A percentile compares a stretch with the other conserved stretches of the same genome.
These are phyloP conservation scores for Asarcornis scutulata DNA, from an alignment of 2,113 vertebrate species.

Conservation along the genomic window DNA sequence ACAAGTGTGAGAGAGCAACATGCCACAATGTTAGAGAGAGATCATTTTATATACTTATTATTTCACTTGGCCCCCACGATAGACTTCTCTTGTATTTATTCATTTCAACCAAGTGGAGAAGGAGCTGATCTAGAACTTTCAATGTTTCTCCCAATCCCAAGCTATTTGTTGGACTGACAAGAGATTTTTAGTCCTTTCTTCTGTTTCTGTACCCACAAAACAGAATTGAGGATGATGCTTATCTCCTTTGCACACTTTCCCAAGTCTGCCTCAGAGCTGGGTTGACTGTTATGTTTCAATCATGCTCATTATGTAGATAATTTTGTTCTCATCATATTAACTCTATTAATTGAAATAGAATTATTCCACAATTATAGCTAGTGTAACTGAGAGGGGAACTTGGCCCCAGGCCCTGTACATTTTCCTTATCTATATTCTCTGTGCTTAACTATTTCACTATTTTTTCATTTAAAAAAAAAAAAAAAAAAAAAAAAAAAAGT, in stretches of 20 bases:
- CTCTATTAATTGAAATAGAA: conserved; percentile 53
- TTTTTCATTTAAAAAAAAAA: conserved; percentile 8
- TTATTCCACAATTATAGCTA: conserved; percentile 27
- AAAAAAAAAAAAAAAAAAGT: background rate
- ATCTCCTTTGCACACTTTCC: background rate
- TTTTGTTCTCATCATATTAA: conserved; percentile 26
- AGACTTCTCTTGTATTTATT: background rate
- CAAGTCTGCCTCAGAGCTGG: background rate
- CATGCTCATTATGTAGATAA: background rate
- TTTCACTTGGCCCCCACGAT: background rate
- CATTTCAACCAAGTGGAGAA: background rate
- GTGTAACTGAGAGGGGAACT: conserved; percentile 40
- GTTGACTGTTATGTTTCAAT: background rate
- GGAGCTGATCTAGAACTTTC: background rate
- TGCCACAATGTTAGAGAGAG: background rate
- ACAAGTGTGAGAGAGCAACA: background rate
- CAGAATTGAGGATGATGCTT: too few relatives aligned
- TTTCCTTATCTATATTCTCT: conserved; percentile 15
- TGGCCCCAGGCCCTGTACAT: conserved; percentile 14
- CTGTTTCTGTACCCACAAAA: background rate
- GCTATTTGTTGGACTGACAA: background rate
- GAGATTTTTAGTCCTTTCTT: background rate
- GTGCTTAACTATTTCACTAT: background rate
- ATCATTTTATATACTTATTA: background rate
- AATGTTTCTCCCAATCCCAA: background rate